Percentiles rank a stretch among this genome's conserved stretches.
phyloP scores from a whole-genome alignment of 2,113 vertebrate genomes.

The Saguinus midas region DNA sequence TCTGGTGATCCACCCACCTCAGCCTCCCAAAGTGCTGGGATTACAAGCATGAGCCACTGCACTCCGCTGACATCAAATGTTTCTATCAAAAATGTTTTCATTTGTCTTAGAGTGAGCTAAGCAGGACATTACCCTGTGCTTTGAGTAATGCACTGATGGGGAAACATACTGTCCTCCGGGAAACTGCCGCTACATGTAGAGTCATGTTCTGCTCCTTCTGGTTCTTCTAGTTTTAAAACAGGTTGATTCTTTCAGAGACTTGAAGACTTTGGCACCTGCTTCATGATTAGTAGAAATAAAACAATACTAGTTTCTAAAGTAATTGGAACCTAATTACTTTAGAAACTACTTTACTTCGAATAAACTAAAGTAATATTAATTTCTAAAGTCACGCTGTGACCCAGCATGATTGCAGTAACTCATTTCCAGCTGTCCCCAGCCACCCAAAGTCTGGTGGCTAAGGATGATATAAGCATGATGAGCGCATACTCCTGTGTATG shows the following conservation, averaged over 20 bases:
- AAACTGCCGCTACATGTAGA: neutral
- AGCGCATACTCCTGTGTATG: rapidly evolving
- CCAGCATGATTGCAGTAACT: neutral
- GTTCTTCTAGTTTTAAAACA: neutral
- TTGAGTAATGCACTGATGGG: neutral
- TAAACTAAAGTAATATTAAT: neutral
- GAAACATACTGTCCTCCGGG: too few relatives aligned
- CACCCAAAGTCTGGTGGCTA: neutral
- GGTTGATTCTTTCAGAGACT: neutral
- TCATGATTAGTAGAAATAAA: neutral
- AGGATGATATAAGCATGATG: neutral
- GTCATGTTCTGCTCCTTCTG: too few relatives aligned
- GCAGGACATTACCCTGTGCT: neutral
- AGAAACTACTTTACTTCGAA: too few relatives aligned
- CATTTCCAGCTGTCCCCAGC: neutral
- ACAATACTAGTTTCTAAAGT: neutral
- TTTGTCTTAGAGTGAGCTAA: too few relatives aligned
- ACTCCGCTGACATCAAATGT: rapidly evolving
- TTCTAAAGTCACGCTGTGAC: neutral
- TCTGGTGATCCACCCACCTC: too few relatives aligned
- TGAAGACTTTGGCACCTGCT: neutral
- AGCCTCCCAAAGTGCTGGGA: too few relatives aligned
- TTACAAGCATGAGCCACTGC: too few relatives aligned
- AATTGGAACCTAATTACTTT: too few relatives aligned
- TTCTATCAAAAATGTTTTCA: too few relatives aligned